Conservation (phyloP, 1,140 invertebrate genomes). For the Megathymus violae region DNA sequence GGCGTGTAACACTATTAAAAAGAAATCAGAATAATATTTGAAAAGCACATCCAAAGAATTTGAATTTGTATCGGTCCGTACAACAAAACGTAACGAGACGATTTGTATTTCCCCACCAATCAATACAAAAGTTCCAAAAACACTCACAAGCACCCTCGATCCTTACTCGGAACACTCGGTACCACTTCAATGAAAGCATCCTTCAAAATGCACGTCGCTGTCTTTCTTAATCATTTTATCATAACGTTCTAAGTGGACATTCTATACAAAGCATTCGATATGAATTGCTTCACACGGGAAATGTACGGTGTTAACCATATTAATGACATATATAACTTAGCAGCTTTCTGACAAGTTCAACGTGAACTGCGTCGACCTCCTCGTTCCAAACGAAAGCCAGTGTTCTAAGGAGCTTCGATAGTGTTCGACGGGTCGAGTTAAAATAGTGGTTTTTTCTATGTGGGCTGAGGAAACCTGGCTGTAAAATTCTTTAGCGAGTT, state of each 20-base stretch:
- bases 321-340: slow-evolving; percentile 64
- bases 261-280: slow-evolving; percentile 39
- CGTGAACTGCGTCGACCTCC: slow-evolving; percentile 22
- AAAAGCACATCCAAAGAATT: neutral
- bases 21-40: too few relatives aligned
- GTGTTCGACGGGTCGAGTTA: slow-evolving; percentile 33
- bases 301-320: slow-evolving; percentile 65
- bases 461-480: slow-evolving; percentile 49
- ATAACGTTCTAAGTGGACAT: slow-evolving; percentile 44
- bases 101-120: neutral
- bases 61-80: neutral
- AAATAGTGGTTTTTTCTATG: slow-evolving; percentile 42
- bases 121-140: slow-evolving; percentile 19
- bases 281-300: slow-evolving; percentile 69
- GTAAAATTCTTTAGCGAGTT: slow-evolving; percentile 52
- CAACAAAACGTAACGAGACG: neutral
- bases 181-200: slow-evolving; percentile 8
- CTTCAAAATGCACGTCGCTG: slow-evolving; percentile 17
- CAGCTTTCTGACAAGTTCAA: slow-evolving; percentile 43
- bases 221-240: slow-evolving; percentile 45
- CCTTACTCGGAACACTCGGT: neutral
- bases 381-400: slow-evolving; percentile 2
- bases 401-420: slow-evolving; percentile 5
- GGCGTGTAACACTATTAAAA: too few relatives aligned
- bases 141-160: slow-evolving; percentile 4